Conservation (phyloP, 2,797 vertebrate species). For the Diplodus sargus region DNA sequence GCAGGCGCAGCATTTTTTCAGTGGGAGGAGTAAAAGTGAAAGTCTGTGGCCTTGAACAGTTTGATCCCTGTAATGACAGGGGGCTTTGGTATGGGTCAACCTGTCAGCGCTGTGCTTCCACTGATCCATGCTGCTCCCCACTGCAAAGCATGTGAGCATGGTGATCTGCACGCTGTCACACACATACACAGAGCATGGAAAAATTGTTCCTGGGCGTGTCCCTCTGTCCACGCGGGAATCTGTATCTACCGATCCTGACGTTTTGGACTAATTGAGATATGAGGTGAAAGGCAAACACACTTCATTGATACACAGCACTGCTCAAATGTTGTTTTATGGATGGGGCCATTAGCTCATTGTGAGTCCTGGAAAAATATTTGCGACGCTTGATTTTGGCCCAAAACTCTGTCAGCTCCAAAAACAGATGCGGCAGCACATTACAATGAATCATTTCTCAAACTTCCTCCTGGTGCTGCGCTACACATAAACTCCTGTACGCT, state of each 20-base stretch:
- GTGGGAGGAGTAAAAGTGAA: slow-evolving; percentile 67
- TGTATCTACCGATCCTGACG: slow-evolving; percentile 45
- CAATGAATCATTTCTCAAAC: slow-evolving; percentile 79
- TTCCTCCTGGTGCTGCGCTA: slow-evolving; percentile 47
- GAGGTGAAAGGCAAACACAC: slow-evolving; percentile 39
- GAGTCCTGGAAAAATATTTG: slow-evolving; percentile 66
- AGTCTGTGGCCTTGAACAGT: slow-evolving; percentile 74
- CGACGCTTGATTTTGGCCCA: slow-evolving; percentile 64
- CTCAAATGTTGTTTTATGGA: slow-evolving; percentile 51
- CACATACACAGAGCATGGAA: slow-evolving; percentile 3
- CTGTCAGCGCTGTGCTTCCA: slow-evolving; percentile 73
- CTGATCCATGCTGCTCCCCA: slow-evolving; percentile 66
- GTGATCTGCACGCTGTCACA: slow-evolving; percentile 23
- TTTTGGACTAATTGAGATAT: slow-evolving; percentile 55
- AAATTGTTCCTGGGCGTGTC: slow-evolving; percentile 51
- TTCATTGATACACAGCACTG: slow-evolving; percentile 50
- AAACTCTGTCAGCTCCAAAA: slow-evolving; percentile 70
- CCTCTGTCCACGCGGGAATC: slow-evolving; percentile 25
- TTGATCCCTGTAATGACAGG: slow-evolving; percentile 80
- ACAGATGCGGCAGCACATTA: slow-evolving; percentile 77
- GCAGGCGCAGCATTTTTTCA: slow-evolving; percentile 40
- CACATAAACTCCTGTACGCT: slow-evolving; percentile 58
- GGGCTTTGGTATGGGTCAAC: slow-evolving; percentile 75
- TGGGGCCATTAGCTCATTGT: slow-evolving; percentile 44
- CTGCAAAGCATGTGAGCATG: slow-evolving; percentile 60